phyloP scores from a whole-genome alignment of 1,140 invertebrate species.

The Drosophila nikananu region DNA sequence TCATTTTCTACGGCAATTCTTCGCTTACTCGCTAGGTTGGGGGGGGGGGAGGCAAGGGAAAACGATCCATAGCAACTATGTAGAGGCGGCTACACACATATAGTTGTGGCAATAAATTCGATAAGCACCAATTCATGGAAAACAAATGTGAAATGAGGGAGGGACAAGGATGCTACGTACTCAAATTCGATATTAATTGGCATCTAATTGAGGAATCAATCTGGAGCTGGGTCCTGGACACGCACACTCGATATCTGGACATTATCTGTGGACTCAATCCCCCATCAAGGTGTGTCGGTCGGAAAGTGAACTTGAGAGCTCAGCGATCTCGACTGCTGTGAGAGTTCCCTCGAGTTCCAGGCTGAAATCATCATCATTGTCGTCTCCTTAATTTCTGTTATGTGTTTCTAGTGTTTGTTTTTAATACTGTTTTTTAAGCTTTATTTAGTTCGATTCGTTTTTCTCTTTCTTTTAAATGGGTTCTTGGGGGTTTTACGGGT shows the following conservation, averaged over 20 bases:
- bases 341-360: conserved; percentile 20
- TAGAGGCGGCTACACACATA: conserved; percentile 20
- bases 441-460: conserved; percentile 63
- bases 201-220: conserved; percentile 37
- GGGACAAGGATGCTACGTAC: neutral
- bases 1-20: conserved; percentile 20
- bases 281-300: conserved; percentile 28
- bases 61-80: conserved; percentile 43
- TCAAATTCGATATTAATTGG: conserved; percentile 37
- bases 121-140: conserved; percentile 82
- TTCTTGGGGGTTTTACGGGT: conserved; percentile 41
- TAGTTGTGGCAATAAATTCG: conserved; percentile 77
- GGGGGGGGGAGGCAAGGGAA: conserved; percentile 34
- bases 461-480: conserved; percentile 30
- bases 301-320: conserved; percentile 14
- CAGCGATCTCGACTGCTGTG: conserved; percentile 16
- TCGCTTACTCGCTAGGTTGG: conserved; percentile 32
- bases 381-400: conserved; percentile 23
- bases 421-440: conserved; percentile 73
- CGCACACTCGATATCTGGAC: neutral
- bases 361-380: conserved; percentile 21
- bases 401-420: conserved; percentile 26
- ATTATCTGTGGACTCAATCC: conserved; percentile 11
- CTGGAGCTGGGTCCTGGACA: neutral
- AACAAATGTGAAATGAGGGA: conserved; percentile 11